Evolutionary conservation across 2,113 vertebrate species (phyloP), one percentile per base, ranked within the genome.

Genomic region (Lamprologus ornatipinnis): DNA sequence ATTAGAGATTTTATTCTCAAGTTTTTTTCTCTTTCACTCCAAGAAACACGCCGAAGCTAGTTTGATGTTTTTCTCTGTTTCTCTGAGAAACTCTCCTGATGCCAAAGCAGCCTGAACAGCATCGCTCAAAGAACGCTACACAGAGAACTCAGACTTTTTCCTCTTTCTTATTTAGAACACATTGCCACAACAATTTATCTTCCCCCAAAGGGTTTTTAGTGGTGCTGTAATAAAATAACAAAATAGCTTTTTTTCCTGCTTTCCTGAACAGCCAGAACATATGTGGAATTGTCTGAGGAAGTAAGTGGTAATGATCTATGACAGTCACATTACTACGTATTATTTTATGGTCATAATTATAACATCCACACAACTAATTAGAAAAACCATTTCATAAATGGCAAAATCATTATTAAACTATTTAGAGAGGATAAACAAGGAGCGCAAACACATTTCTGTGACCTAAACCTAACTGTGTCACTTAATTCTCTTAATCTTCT

Each of bases 401-500:
- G 73, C 23, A 47, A 75, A 78, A 78, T 26, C 70, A 78, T 78
- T 78, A 49, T 78, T 78, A 78, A n/a, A 14, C 40, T 57, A 57
- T 55, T 51, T 58, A 40, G 13, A 63, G n/a, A 26, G 79, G 7
- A 33, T n/a, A 45, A 53, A 82, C 5, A 42, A 14, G 33, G 49
- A 37, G 60, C 58, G 4, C 19, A 79, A 86, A 89, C 40, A 45
- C 58, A 82, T 80, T 31, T 84, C 31, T 55, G 47, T n/a, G 53
- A 80, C 68, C 60, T 47, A 17, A 88, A 92, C 80, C 84, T 82
- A 80, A 89, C 89, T 31, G 83, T 79, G 63, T 86, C 63, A 28
- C 80, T 92, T 91, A 75, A 89, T 65, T 88, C 42, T 79, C 35
- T 42, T 84, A 88, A 87, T 90, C 68, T 60, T 85, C 45, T 15